Conservation (phyloP, 2,888 invertebrate species). For the Ophioninae sp. region DNA sequence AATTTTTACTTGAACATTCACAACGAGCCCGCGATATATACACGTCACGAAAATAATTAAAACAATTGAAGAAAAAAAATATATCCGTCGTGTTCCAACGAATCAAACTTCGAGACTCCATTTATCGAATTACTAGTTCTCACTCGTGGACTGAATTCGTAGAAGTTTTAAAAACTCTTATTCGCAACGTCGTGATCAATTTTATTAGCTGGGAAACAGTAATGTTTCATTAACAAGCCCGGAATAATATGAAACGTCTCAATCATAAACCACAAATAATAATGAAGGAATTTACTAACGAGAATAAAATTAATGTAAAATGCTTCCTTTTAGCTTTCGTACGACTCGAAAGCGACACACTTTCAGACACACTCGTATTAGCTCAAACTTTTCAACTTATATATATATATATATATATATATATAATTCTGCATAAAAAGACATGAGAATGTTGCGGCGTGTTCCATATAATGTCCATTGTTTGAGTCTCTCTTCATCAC, state of each 20-base stretch:
- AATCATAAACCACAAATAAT: background rate
- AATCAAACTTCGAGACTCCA: too few relatives aligned
- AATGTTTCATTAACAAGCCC: background rate
- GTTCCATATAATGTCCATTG: slow-evolving; percentile 78
- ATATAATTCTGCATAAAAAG: slow-evolving; percentile 31
- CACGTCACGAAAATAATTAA: background rate
- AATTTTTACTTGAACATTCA: too few relatives aligned
- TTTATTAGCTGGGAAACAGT: background rate
- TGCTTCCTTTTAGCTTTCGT: slow-evolving; percentile 41
- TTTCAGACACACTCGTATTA: slow-evolving; percentile 24
- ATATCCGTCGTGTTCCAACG: too few relatives aligned
- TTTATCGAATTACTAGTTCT: background rate
- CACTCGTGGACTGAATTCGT: background rate
- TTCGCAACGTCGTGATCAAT: background rate
- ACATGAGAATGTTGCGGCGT: slow-evolving; percentile 64
- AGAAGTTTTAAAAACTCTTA: background rate
- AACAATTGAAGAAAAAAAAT: too few relatives aligned
- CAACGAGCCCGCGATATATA: too few relatives aligned
- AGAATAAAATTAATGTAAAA: slow-evolving; percentile 28
- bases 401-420: slow-evolving; percentile 34
- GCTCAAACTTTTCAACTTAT: slow-evolving; percentile 18
- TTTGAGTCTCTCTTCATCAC: slow-evolving; percentile 66
- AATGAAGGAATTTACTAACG: slow-evolving; percentile 20
- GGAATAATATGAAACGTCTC: slow-evolving; percentile 12
- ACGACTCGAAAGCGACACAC: slow-evolving; percentile 44